Evolutionary conservation across 2,797 vertebrate species (phyloP).

Genomic region (Lophotriccus pileatus): DNA sequence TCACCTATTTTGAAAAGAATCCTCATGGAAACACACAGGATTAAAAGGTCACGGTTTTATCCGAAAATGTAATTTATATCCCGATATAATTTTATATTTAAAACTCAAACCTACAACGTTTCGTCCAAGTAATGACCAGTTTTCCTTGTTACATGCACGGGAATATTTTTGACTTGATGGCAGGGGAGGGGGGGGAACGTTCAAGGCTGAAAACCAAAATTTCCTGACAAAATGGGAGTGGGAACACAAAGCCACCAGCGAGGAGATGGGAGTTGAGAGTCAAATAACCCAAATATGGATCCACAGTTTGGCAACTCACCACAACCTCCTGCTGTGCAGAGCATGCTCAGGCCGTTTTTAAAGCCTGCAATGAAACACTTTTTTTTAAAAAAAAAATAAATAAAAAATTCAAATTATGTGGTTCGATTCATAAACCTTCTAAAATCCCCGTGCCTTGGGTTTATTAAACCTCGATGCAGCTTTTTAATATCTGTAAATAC

Average conservation of each 20-base stretch:
- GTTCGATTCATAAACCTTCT: slow-evolving; percentile 6
- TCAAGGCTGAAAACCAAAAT: not conserved
- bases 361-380: not conserved
- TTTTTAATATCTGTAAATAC: slow-evolving; percentile 57
- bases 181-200: not conserved
- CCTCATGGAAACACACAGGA: not conserved
- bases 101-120: not conserved
- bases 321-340: not conserved
- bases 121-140: not conserved
- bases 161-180: not conserved
- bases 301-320: not conserved
- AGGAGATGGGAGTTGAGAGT: not conserved
- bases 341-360: not conserved
- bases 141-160: not conserved
- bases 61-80: not conserved
- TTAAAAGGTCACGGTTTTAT: not conserved
- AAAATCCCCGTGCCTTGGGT: not conserved
- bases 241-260: not conserved
- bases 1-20: not conserved
- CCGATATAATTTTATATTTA: not conserved
- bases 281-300: slow-evolving; percentile 1
- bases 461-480: slow-evolving; percentile 39
- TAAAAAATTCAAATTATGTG: not conserved
- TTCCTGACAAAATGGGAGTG: not conserved
- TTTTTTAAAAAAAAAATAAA: not conserved